phyloP scores from a whole-genome alignment of 2,113 vertebrate genomes.

The Bagarius yarrelli region DNA sequence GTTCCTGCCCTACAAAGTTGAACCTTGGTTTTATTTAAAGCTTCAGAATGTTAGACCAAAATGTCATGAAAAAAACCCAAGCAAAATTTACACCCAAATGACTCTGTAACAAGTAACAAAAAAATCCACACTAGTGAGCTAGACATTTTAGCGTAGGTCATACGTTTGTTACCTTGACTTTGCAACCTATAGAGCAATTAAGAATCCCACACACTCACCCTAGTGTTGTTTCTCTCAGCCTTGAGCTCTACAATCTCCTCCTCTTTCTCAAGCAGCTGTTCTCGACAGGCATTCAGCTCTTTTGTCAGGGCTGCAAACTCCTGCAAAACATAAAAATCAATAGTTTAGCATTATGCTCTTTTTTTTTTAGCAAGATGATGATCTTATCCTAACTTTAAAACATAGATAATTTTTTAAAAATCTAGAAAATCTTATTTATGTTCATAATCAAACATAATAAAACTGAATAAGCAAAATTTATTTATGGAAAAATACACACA shows the following conservation, averaged over 20 bases:
- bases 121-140: too few relatives aligned
- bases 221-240: slow-evolving; percentile 97
- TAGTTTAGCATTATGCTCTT: slow-evolving; percentile 10
- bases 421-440: background rate
- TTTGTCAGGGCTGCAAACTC: slow-evolving; percentile 98
- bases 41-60: too few relatives aligned
- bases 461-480: background rate
- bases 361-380: background rate
- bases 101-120: too few relatives aligned
- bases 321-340: slow-evolving; percentile 62
- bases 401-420: background rate
- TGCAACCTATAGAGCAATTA: too few relatives aligned
- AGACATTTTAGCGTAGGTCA: too few relatives aligned
- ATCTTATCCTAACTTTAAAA: background rate
- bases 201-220: slow-evolving; percentile 71
- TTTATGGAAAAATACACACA: slow-evolving; percentile 6
- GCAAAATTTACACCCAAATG: too few relatives aligned
- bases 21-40: too few relatives aligned
- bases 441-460: background rate
- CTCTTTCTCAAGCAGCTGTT: slow-evolving; percentile 96
- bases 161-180: too few relatives aligned
- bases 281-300: slow-evolving; percentile 93
- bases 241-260: slow-evolving; percentile 98
- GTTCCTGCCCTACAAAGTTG: too few relatives aligned
- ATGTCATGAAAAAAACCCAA: too few relatives aligned